Evolutionary conservation across 2,888 invertebrate genomes (phyloP), one percentile per base, ranked within the genome.

Genomic region (Pseudococcus jackbeardsleyi): DNA sequence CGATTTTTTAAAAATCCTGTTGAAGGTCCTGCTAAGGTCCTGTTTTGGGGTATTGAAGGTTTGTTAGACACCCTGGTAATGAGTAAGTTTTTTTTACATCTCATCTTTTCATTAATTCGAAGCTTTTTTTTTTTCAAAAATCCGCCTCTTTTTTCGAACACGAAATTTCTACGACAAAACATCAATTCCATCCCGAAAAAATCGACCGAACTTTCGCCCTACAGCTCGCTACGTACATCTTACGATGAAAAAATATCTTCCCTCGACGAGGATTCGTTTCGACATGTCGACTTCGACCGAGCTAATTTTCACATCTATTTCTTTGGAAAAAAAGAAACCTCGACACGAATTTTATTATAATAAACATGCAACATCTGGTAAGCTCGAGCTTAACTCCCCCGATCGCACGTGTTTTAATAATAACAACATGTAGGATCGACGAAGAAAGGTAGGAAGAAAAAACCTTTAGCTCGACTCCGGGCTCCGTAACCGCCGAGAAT

Each of bases 261-360:
- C 11, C 48, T 9, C 48, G 11, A 12, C 48, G 15, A 12, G 48
- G 15, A 50, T 50, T 50, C 48, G 15, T 50, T 54, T 54, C n/a
- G 54, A 54, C 54, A 54, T n/a, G n/a, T 54, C 15, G 15, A n/a
- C 54, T n/a, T n/a, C 54, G 54, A 17, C n/a, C 54, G n/a, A 54
- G n/a, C n/a, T 54, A 54, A 54, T 54, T 54, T 54, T 54, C 54
- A 54, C 54, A 54, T 54, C 54, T 54, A 54, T 54, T 54, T 54
- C 17, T 15, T 12, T 1, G 0, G n/a, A n/a, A 54, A 54, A 54
- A 54, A 54, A 54, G n/a, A n/a, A 54, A 54, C 48, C 54, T 54
- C 54, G 54, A 54, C 54, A 54, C 54, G n/a, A 15, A 54, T 54
- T 54, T 54, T n/a, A 15, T 54, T n/a, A 54, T 54, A 54, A 54